These are phyloP conservation scores for Pseudochirops cupreus DNA, from an alignment of 2,797 vertebrate species.

Conservation along the genomic window DNA sequence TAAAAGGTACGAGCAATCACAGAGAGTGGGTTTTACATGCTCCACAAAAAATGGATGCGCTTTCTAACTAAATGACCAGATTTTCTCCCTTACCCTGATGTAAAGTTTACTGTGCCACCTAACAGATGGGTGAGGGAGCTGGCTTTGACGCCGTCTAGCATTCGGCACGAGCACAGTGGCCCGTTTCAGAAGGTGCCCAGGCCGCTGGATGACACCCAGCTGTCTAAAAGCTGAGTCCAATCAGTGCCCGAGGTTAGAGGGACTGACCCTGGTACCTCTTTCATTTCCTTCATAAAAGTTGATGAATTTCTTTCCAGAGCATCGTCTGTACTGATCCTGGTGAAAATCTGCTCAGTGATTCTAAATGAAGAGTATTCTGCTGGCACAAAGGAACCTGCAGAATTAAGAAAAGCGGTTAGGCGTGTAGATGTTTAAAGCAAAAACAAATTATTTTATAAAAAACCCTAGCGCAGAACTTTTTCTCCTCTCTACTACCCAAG, in stretches of 20 bases:
- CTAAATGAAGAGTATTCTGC: conserved; percentile 96
- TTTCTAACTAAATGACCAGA: conserved; percentile 19
- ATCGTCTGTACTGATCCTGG: conserved; percentile 97
- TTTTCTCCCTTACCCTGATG: conserved; percentile 45
- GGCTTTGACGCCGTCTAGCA: conserved; percentile 71
- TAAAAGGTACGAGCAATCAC: conserved; percentile 26
- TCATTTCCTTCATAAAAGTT: conserved; percentile 99
- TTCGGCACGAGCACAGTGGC: conserved; percentile 45
- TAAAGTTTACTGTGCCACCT: conserved; percentile 37
- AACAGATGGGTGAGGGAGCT: conserved; percentile 53
- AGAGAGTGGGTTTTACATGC: not conserved
- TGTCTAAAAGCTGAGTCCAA: conserved; percentile 48
- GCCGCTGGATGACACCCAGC: conserved; percentile 16
- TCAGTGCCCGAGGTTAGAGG: conserved; percentile 25
- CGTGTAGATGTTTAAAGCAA: conserved; percentile 33
- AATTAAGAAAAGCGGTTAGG: conserved; percentile 49
- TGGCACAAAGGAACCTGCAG: conserved; percentile 95
- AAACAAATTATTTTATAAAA: conserved; percentile 32
- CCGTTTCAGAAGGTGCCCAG: conserved; percentile 42
- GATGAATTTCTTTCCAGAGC: conserved; percentile 98
- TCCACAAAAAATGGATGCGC: conserved; percentile 12
- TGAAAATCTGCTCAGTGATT: conserved; percentile 97
- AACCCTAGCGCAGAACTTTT: conserved; percentile 22
- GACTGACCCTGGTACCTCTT: conserved; percentile 89
- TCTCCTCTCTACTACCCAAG: not conserved